phyloP scores from a whole-genome alignment of 2,113 vertebrate species.

The Garra rufa region DNA sequence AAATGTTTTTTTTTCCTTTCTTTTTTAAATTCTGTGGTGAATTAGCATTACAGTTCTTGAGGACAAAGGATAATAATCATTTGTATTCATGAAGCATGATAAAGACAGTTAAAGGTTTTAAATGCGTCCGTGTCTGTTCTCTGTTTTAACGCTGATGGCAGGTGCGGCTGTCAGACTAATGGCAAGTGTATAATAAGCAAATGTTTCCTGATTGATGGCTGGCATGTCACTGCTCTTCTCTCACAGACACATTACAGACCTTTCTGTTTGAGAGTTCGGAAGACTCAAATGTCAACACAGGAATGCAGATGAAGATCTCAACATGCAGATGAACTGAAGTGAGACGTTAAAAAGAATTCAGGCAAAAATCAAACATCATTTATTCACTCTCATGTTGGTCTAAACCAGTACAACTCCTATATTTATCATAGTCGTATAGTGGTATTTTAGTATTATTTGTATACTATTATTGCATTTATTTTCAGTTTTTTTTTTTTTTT shows the following conservation, averaged over 20 bases:
- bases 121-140: slow-evolving; percentile 10
- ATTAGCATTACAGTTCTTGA: slow-evolving; percentile 1
- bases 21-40: no score
- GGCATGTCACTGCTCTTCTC: slow-evolving; percentile 36
- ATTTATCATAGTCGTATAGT: neutral
- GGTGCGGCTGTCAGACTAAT: slow-evolving; percentile 40
- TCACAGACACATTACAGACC: slow-evolving; percentile 14
- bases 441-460: neutral
- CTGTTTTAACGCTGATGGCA: slow-evolving; percentile 39
- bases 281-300: neutral
- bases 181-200: slow-evolving; percentile 48
- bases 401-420: neutral
- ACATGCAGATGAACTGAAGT: neutral
- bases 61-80: neutral
- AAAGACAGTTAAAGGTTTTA: neutral
- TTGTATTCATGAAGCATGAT: neutral
- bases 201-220: slow-evolving; percentile 49
- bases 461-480: neutral
- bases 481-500: neutral
- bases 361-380: neutral
- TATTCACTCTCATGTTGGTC: neutral
- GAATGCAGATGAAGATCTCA: slow-evolving; percentile 5
- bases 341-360: neutral
- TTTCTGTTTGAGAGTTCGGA: neutral
- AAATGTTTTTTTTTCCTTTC: neutral